Evolutionary conservation across 2,797 vertebrate species (phyloP), one percentile per base, ranked within the genome.

Genomic region (Nasua narica): DNA sequence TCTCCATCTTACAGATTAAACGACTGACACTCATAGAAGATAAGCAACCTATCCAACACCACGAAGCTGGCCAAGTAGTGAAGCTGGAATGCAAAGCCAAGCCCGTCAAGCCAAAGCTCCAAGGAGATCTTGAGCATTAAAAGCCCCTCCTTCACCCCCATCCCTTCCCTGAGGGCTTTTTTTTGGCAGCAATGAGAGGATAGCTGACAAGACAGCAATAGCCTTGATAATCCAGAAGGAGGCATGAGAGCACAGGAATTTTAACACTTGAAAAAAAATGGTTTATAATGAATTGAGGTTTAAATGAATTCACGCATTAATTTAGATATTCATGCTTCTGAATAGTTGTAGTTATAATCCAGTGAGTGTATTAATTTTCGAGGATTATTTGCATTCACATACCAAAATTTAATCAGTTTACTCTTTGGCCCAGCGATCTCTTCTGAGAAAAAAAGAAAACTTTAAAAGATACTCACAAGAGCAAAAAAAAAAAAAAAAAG

Each of bases 141-240:
- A 6, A 23, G 12, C 4, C 37, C 7, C 15, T 69, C 43, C 25
- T 13, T 77, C 13, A 29, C 46, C 18, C 5, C n/a, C 25, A 48
- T 29, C 21, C 21, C 29, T 94, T 9, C 54, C 37, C 69, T 19
- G 27, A 35, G 52, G 85, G 25, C 13, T 8, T 78, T 32, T 32
- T 60, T 90, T 21, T 29, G 58, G 16, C 21, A 32, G 58, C 21
- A 54, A 37, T 10, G 7, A 72, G 29, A 89, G 8, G 78, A n/a
- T 9, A 92, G 58, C n/a, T 65, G 54, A 46, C 35, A 91, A 90
- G 52, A 94, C 18, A 90, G 96, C 85, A 97, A 74, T 86, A 93
- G 50, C 82, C 56, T 69, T 48, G 43, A 79, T 48, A 29, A 86
- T 78, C 95, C 95, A 97, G 94, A 83, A 96, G 76, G 83, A 97